These are phyloP conservation scores for Zygothrica quintamaculata DNA, from an alignment of 2,888 invertebrate genomes.

Conservation along the genomic window DNA sequence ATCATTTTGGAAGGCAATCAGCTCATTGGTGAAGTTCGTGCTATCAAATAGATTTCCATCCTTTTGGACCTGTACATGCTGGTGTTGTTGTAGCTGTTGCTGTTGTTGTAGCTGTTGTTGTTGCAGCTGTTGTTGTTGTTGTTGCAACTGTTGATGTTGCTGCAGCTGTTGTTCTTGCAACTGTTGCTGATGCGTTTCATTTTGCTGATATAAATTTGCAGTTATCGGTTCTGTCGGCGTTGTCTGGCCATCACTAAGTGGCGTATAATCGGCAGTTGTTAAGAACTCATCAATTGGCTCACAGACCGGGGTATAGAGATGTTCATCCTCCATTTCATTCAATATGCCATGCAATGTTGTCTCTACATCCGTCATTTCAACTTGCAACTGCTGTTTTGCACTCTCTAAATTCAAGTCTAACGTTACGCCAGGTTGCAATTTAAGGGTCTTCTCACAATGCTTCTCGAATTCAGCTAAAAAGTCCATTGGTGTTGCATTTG, in stretches of 20 bases:
- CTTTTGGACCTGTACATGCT: conserved; percentile 11
- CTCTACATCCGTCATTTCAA: conserved; percentile 80
- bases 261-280: conserved; percentile 77
- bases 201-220: conserved; percentile 44
- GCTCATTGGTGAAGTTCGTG: conserved; percentile 74
- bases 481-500: conserved; percentile 57
- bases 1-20: conserved; percentile 82
- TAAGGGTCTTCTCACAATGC: conserved; percentile 66
- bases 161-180: too few species aligned
- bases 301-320: conserved; percentile 77
- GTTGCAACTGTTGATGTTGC: too few species aligned
- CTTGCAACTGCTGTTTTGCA: conserved; percentile 63
- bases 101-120: conserved; percentile 15
- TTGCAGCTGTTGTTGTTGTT: too few species aligned
- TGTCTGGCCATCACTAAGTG: conserved; percentile 63
- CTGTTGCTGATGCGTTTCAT: too few species aligned
- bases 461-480: conserved; percentile 80
- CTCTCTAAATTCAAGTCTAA: conserved; percentile 27
- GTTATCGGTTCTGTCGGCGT: conserved; percentile 44
- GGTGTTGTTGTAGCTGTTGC: conserved; percentile 7
- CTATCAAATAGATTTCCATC: conserved; percentile 54
- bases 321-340: conserved; percentile 82
- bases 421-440: conserved; percentile 29
- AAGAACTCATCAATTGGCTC: conserved; percentile 78
- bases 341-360: conserved; percentile 79